A percentile compares a stretch with the other conserved stretches of the same genome.
Evolutionary conservation across 2,888 invertebrate species (phyloP).

Genomic region (Drosophila multiciliata): DNA sequence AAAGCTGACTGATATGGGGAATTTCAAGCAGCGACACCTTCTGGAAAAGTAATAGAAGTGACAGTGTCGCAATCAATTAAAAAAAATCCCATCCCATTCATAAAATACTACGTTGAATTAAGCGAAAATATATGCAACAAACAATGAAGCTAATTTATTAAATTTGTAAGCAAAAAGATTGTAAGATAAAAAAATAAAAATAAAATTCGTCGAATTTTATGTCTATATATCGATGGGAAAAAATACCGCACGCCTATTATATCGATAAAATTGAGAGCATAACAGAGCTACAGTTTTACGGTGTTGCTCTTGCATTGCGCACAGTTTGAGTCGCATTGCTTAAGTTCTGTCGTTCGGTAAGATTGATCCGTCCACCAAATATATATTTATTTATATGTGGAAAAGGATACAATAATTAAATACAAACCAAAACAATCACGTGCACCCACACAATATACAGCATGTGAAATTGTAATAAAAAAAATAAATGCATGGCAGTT

Average conservation of each 20-base stretch:
- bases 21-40: slow-evolving; percentile 7
- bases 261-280: slow-evolving; percentile 21
- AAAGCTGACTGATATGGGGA: slow-evolving; percentile 1
- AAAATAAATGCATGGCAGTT: slow-evolving; percentile 23
- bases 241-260: background rate
- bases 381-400: slow-evolving; percentile 43
- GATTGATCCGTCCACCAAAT: slow-evolving; percentile 47
- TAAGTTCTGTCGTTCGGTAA: slow-evolving; percentile 60
- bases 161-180: slow-evolving; percentile 1
- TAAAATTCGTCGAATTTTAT: slow-evolving; percentile 11
- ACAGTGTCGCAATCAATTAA: background rate
- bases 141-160: slow-evolving; percentile 3
- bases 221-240: slow-evolving; percentile 10
- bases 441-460: background rate
- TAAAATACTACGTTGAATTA: background rate
- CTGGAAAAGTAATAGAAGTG: slow-evolving; percentile 1
- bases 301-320: slow-evolving; percentile 12
- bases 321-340: slow-evolving; percentile 51
- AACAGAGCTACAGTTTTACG: slow-evolving; percentile 33
- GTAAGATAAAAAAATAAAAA: slow-evolving; percentile 4
- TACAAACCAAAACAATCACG: background rate
- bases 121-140: background rate
- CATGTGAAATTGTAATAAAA: slow-evolving; percentile 19
- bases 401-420: slow-evolving; percentile 33
- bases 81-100: background rate